A percentile compares a stretch with the other conserved stretches of the same genome.
These are phyloP conservation scores for Dorcus hopei DNA, from an alignment of 2,888 invertebrate species.

Conservation along the genomic window DNA sequence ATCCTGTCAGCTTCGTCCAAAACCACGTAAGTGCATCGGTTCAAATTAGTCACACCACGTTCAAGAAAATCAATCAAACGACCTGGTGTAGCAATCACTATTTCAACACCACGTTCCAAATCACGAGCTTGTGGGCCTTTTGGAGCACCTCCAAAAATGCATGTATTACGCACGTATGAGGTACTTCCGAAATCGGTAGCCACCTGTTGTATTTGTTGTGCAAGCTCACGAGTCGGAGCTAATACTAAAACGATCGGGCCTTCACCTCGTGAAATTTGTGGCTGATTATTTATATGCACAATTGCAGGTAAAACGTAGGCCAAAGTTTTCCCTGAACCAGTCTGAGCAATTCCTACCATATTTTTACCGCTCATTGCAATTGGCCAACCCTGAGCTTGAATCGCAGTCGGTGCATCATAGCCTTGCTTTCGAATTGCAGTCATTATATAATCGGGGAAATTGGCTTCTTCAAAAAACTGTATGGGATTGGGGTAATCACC, in stretches of 20 bases:
- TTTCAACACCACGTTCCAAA: slow-evolving; percentile 87
- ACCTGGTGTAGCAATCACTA: slow-evolving; percentile 95
- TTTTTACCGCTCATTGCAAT: slow-evolving; percentile 88
- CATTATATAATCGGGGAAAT: slow-evolving; percentile 81
- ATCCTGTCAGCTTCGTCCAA: slow-evolving; percentile 85
- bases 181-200: slow-evolving; percentile 88
- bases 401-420: slow-evolving; percentile 86
- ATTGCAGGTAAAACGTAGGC: slow-evolving; percentile 91
- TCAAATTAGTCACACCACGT: slow-evolving; percentile 73
- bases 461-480: slow-evolving; percentile 85
- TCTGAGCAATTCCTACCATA: slow-evolving; percentile 94
- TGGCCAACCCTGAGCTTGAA: slow-evolving; percentile 96
- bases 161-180: slow-evolving; percentile 85
- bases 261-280: slow-evolving; percentile 79
- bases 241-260: slow-evolving; percentile 90
- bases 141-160: slow-evolving; percentile 96
- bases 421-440: slow-evolving; percentile 76
- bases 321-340: slow-evolving; percentile 90
- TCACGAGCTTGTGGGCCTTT: slow-evolving; percentile 88
- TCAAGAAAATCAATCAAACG: slow-evolving; percentile 84
- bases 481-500: slow-evolving; percentile 86
- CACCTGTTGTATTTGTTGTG: slow-evolving; percentile 77
- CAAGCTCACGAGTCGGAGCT: slow-evolving; percentile 85
- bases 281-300: slow-evolving; percentile 91
- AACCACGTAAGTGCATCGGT: slow-evolving; percentile 83